phyloP scores from a whole-genome alignment of 1,140 invertebrate species.

The Tetragonula clypearis region DNA sequence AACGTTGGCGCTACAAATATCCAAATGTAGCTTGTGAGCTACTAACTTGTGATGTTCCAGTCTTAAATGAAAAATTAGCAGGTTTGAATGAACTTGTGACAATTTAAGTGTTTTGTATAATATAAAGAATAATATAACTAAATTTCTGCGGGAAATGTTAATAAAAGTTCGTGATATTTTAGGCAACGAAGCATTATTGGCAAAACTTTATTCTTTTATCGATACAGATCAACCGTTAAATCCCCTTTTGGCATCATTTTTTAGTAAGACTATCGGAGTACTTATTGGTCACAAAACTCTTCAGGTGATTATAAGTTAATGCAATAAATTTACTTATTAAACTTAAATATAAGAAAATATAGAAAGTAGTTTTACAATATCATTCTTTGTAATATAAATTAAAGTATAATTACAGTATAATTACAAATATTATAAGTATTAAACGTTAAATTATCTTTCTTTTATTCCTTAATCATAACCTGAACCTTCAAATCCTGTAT shows the following conservation, averaged over 20 bases:
- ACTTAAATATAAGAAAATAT: conserved; percentile 13
- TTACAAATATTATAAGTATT: conserved; percentile 22
- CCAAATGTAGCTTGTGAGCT: conserved; percentile 97
- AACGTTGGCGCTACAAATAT: conserved; percentile 92
- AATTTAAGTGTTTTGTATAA: not conserved
- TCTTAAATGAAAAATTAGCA: conserved; percentile 92
- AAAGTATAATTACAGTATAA: not conserved
- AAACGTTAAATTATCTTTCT: conserved; percentile 47
- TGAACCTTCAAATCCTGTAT: conserved; percentile 46
- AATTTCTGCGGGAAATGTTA: not conserved
- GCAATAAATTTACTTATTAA: conserved; percentile 12
- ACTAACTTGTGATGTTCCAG: conserved; percentile 93
- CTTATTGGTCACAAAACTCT: conserved; percentile 91
- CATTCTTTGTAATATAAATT: not conserved
- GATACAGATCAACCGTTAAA: conserved; percentile 94
- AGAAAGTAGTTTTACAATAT: conserved; percentile 1
- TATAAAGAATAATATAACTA: not conserved
- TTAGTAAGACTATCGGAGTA: conserved; percentile 95
- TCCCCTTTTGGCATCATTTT: conserved; percentile 96
- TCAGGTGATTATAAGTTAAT: conserved; percentile 82
- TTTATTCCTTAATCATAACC: conserved; percentile 12
- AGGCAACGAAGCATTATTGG: conserved; percentile 88
- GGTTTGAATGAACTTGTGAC: conserved; percentile 56
- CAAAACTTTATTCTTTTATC: conserved; percentile 94
- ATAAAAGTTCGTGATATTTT: conserved; percentile 42